Conservation (phyloP, 2,888 invertebrate genomes). For the Ariolimax columbianus region DNA sequence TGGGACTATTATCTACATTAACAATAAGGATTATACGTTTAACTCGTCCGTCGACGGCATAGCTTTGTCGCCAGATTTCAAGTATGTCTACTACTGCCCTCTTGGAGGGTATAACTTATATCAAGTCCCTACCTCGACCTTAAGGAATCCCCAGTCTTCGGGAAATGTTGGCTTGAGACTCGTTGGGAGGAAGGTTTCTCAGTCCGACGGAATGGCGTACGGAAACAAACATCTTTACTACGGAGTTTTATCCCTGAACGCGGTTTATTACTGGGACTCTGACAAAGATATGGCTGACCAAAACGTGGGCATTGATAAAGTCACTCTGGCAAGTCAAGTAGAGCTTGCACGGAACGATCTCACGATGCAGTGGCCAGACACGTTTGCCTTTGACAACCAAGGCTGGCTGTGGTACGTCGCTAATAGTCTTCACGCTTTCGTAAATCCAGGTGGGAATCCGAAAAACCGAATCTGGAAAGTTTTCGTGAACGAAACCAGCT, state of each 20-base stretch:
- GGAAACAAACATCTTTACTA: constrained; percentile 64
- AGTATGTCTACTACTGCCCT: constrained; percentile 66
- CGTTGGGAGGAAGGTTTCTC: constrained; percentile 62
- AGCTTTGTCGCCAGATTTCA: constrained; percentile 67
- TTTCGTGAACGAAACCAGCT: constrained; percentile 52
- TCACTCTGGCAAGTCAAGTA: constrained; percentile 54
- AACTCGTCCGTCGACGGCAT: constrained; percentile 64
- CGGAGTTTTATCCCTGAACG: constrained; percentile 60
- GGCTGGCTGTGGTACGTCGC: constrained; percentile 69
- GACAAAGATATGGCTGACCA: constrained; percentile 56
- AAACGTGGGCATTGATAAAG: constrained; percentile 55
- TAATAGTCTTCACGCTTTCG: constrained; percentile 59
- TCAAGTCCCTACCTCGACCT: constrained; percentile 60
- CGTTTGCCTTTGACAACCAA: constrained; percentile 60
- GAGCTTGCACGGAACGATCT: constrained; percentile 51
- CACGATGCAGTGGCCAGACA: constrained; percentile 67
- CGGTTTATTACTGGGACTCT: constrained; percentile 63
- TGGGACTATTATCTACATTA: constrained; percentile 53
- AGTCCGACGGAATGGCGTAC: constrained; percentile 63
- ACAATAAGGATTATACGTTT: constrained; percentile 49
- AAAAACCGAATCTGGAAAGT: constrained; percentile 56
- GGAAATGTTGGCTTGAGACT: constrained; percentile 49
- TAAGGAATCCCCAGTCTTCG: constrained; percentile 55
- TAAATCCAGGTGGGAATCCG: constrained; percentile 11
- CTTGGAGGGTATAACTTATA: constrained; percentile 61